phyloP scores from a whole-genome alignment of 2,888 invertebrate genomes.

The Acleris holmiana region DNA sequence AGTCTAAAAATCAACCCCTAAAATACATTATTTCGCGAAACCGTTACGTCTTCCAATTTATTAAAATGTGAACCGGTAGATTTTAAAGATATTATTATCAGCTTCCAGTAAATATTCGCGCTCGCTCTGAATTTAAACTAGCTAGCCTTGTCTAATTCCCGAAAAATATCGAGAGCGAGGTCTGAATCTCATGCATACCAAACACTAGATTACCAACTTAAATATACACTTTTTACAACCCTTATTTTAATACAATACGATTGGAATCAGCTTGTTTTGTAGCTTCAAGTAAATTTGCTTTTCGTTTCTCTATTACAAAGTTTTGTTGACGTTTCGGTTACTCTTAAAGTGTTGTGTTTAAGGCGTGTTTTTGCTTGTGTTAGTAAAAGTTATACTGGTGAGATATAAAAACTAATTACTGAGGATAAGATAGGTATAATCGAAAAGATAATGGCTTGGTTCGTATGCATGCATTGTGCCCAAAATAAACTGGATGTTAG shows the following conservation, averaged over 20 bases:
- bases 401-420: conserved; percentile 51
- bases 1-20: no score
- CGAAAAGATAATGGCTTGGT: neutral
- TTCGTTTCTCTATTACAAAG: neutral
- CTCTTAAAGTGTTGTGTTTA: neutral
- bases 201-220: conserved; percentile 22
- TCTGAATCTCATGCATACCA: conserved; percentile 38
- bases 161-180: conserved; percentile 36
- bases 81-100: conserved; percentile 34
- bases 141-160: conserved; percentile 43
- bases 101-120: conserved; percentile 28
- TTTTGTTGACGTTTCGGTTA: neutral
- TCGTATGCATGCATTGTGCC: conserved; percentile 5
- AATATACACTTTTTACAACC: conserved; percentile 9
- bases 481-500: neutral
- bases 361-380: neutral
- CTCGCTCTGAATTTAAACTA: conserved; percentile 31
- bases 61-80: conserved; percentile 7
- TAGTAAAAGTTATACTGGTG: conserved; percentile 34
- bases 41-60: neutral
- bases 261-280: no score
- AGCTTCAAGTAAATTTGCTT: neutral
- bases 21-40: no score
- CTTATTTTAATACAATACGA: neutral
- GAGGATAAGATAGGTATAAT: conserved; percentile 44